These are phyloP conservation scores for Rattus rattus DNA, from an alignment of 2,113 vertebrate genomes.

Conservation along the genomic window DNA sequence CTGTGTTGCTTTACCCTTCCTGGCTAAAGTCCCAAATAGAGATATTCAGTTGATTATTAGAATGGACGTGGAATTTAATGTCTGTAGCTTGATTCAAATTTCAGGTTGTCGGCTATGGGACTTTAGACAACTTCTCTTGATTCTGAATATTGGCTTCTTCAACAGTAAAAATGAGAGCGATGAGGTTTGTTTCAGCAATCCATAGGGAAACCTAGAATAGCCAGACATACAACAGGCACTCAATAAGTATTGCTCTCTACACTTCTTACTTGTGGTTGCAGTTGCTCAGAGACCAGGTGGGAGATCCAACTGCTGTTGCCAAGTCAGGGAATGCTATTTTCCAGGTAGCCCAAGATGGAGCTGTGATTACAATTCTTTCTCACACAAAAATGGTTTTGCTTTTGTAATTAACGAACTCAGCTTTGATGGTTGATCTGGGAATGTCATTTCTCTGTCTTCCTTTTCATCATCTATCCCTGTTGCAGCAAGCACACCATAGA, in stretches of 20 bases:
- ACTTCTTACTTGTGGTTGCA: conserved; percentile 57
- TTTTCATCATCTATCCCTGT: neutral
- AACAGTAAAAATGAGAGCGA: conserved; percentile 25
- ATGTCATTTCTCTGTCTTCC: neutral
- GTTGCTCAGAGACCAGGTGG: conserved; percentile 74
- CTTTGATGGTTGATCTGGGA: neutral
- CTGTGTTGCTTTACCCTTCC: neutral
- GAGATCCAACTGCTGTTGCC: conserved; percentile 49
- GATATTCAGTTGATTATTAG: neutral
- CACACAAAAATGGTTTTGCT: neutral
- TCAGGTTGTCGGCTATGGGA: neutral
- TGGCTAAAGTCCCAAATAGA: neutral
- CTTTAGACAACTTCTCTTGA: neutral
- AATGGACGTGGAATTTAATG: neutral
- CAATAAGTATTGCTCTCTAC: conserved; percentile 19
- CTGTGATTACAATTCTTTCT: conserved; percentile 12
- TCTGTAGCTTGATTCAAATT: neutral
- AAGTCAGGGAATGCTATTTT: conserved; percentile 73
- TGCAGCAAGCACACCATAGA: neutral
- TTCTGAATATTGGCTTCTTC: conserved; percentile 31
- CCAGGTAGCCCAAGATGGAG: conserved; percentile 64
- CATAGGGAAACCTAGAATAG: neutral
- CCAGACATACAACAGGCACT: conserved; percentile 42
- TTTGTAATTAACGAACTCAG: neutral
- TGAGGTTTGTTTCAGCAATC: neutral